Conservation (phyloP, 2,888 invertebrate genomes). For the Aphodius granarius region DNA sequence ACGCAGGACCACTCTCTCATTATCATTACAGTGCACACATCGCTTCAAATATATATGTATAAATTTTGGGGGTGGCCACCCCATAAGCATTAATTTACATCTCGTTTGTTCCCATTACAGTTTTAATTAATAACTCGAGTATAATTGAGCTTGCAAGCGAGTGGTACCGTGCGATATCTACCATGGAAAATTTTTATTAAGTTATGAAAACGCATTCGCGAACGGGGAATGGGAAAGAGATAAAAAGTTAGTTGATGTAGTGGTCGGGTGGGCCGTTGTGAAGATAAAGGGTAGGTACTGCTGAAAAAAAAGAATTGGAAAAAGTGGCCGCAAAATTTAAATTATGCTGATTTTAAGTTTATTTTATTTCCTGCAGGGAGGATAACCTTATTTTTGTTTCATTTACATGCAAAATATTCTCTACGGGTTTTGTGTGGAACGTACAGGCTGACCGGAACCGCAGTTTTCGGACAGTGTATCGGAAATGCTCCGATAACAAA, state of each 20-base stretch:
- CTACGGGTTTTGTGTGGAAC: neutral
- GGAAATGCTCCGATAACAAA: neutral
- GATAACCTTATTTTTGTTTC: slow-evolving; percentile 4
- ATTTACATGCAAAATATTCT: slow-evolving; percentile 7
- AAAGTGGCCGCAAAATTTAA: neutral
- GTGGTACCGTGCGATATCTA: neutral
- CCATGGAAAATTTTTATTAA: neutral
- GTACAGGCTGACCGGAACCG: neutral
- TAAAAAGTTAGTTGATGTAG: neutral
- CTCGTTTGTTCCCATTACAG: neutral
- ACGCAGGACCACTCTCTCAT: neutral
- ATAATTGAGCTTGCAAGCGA: neutral
- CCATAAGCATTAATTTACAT: neutral
- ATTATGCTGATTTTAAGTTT: slow-evolving; percentile 8
- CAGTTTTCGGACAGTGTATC: neutral
- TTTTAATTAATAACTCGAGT: neutral
- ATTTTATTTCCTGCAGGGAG: neutral
- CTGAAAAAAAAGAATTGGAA: slow-evolving; percentile 4
- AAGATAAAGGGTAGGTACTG: neutral
- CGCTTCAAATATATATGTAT: neutral
- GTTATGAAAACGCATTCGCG: neutral
- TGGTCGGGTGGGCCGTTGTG: neutral
- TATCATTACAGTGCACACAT: neutral
- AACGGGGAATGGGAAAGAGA: neutral
- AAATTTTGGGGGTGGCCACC: neutral